These are phyloP conservation scores for Rhinatrema bivittatum DNA, from an alignment of 2,797 vertebrate genomes.

Conservation along the genomic window DNA sequence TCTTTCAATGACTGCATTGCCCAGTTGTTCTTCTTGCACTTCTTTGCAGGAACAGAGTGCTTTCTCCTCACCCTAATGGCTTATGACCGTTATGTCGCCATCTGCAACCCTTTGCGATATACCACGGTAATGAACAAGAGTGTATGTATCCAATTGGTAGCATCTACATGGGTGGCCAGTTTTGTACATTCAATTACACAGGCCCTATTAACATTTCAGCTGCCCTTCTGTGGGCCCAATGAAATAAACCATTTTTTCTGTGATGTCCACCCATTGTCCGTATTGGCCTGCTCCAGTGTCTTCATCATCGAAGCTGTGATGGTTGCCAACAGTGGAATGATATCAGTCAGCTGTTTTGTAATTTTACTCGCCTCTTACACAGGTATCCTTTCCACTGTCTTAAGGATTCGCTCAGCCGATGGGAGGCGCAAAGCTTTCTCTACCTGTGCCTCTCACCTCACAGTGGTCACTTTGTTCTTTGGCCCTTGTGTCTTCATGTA, in stretches of 20 bases:
- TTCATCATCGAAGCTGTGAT: conserved; percentile 38
- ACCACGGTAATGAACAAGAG: conserved; percentile 39
- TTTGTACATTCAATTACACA: conserved; percentile 36
- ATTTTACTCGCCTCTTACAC: conserved; percentile 35
- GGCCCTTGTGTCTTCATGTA: conserved; percentile 49
- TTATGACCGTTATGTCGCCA: conserved; percentile 46
- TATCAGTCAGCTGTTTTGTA: conserved; percentile 37
- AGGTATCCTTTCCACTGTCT: conserved; percentile 31
- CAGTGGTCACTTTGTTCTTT: conserved; percentile 34
- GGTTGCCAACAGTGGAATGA: conserved; percentile 42
- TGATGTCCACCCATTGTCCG: conserved; percentile 39
- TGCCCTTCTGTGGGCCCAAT: conserved; percentile 42
- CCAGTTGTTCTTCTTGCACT: conserved; percentile 48
- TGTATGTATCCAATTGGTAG: conserved; percentile 30
- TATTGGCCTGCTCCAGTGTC: conserved; percentile 37
- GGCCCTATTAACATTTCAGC: conserved; percentile 32
- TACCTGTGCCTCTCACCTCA: conserved; percentile 42
- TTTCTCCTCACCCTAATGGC: conserved; percentile 49
- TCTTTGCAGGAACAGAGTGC: conserved; percentile 49
- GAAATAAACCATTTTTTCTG: conserved; percentile 47
- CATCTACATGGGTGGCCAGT: conserved; percentile 31
- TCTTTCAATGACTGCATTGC: conserved; percentile 34
- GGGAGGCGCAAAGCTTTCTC: conserved; percentile 38
- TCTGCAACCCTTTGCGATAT: conserved; percentile 44
- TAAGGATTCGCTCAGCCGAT: conserved; percentile 26